phyloP scores from a whole-genome alignment of 1,140 invertebrate genomes.

The Lasioglossum baleicum region DNA sequence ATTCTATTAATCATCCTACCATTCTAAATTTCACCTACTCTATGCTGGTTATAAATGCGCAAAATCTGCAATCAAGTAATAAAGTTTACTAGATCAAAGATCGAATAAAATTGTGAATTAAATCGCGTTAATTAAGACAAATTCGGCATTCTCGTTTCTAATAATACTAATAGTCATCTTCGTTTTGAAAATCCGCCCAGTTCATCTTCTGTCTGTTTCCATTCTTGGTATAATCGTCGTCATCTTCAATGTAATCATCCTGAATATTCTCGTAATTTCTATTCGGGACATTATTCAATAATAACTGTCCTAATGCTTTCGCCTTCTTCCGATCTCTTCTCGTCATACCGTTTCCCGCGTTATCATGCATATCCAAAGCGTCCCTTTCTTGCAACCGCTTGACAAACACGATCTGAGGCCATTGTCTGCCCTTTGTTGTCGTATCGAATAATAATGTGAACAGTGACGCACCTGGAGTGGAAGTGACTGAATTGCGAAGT shows the following conservation, averaged over 20 bases:
- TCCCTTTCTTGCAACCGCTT: background rate
- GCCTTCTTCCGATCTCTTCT: background rate
- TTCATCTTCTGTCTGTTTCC: background rate
- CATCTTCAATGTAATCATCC: constrained; percentile 12
- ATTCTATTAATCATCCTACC: too few species aligned
- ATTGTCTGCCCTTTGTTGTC: background rate
- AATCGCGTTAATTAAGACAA: too few species aligned
- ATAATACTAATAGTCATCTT: background rate
- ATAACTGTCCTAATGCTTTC: background rate
- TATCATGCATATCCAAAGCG: background rate
- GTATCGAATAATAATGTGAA: background rate
- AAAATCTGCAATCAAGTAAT: too few species aligned
- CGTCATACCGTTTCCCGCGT: background rate
- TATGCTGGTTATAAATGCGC: too few species aligned
- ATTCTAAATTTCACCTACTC: too few species aligned
- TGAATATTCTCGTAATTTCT: background rate
- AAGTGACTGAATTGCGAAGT: background rate
- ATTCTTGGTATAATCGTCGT: background rate
- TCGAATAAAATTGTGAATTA: too few species aligned
- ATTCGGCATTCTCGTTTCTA: background rate
- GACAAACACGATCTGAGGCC: background rate
- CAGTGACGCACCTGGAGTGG: too few species aligned
- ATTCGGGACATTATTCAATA: background rate
- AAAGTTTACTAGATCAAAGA: too few species aligned
- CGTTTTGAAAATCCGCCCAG: constrained; percentile 2